These are phyloP conservation scores for Festucalex cinctus DNA, from an alignment of 2,113 vertebrate genomes.

Conservation along the genomic window DNA sequence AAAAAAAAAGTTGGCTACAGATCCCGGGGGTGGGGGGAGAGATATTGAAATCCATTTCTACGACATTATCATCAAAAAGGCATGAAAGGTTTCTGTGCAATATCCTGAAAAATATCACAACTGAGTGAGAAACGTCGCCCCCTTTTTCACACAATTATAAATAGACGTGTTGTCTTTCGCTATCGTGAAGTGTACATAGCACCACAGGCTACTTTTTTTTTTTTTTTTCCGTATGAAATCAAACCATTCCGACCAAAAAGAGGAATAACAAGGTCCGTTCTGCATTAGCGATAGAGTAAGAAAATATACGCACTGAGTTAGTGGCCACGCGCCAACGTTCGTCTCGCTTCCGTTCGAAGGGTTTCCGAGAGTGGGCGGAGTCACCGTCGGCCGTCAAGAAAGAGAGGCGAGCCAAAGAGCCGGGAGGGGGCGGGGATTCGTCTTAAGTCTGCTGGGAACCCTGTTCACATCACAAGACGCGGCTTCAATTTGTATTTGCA, in stretches of 20 bases:
- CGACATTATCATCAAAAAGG: conserved; percentile 40
- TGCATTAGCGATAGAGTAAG: conserved; percentile 78
- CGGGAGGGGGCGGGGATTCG: conserved; percentile 46
- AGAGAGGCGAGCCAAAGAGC: conserved; percentile 43
- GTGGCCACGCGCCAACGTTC: conserved; percentile 70
- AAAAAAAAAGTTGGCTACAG: conserved; percentile 52
- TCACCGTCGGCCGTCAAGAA: conserved; percentile 70
- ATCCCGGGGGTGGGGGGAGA: no score
- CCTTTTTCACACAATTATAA: conserved; percentile 85
- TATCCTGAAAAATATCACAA: conserved; percentile 87
- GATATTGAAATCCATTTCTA: conserved; percentile 14
- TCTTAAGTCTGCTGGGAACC: conserved; percentile 93
- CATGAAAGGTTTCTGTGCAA: conserved; percentile 79
- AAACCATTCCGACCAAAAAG: conserved; percentile 76
- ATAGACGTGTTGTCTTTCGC: conserved; percentile 81
- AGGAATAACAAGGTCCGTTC: conserved; percentile 91
- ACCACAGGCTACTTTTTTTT: conserved; percentile 87
- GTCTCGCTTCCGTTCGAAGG: conserved; percentile 33
- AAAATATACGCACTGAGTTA: conserved; percentile 76
- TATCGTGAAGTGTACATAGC: conserved; percentile 83
- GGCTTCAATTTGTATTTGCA: no score
- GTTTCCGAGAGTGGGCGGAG: conserved; percentile 56
- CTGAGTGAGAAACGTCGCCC: conserved; percentile 75
- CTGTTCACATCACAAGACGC: conserved; percentile 57
- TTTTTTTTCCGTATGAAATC: conserved; percentile 79